Base-by-base conservation (phyloP, 2,888 invertebrate species). In the Zhuqinia jingwanae region DNA sequence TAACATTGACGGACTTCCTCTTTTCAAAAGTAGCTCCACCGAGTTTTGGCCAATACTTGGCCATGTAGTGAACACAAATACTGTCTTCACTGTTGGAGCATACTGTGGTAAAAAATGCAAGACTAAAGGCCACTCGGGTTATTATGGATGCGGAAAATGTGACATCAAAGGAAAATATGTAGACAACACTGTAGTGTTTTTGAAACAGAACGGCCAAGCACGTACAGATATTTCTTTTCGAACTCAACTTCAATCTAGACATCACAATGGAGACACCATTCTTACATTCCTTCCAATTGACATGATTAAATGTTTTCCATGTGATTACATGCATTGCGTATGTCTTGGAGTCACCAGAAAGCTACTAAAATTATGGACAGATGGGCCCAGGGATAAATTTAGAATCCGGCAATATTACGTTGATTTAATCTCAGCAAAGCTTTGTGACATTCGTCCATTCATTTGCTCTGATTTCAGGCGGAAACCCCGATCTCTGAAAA, bases 381-480 rank as follows among this genome's bases (percentile, higher is more conserved):
- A 50, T n/a, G 76, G 83, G 17, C 22, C 22, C 8, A 45, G 60
- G 11, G 8, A 13, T 15, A 10, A 20, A 1, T 70, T 20, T n/a
- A 1, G 47, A 3, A 45, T 70, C 1, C 13, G 13, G 1, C 2
- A 20, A 20, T 8, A 5, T 20, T 20, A 22, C 1, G 65, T 83
- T 27, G 30, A 83, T 0, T 1, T 1, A 1, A 22, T 77, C 10
- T 75, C 75, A 10, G 6, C 6, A 27, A 11, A 75, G 1, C 30
- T 53, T 0, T 50, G 27, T 3, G 0, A 17, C 0, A 27, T 13
- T 27, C 42, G 53, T 2, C 11, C 50, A 27, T 10, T 2, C 13
- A 20, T 73, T n/a, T 20, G 76, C 1, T 1, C 0, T 13, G 88
- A 89, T 25, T 89, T 89, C 73, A 0, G 15, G 0, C 27, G 88